These are phyloP conservation scores for Agapetus fuscipes DNA, from an alignment of 2,888 invertebrate genomes.

Conservation along the genomic window DNA sequence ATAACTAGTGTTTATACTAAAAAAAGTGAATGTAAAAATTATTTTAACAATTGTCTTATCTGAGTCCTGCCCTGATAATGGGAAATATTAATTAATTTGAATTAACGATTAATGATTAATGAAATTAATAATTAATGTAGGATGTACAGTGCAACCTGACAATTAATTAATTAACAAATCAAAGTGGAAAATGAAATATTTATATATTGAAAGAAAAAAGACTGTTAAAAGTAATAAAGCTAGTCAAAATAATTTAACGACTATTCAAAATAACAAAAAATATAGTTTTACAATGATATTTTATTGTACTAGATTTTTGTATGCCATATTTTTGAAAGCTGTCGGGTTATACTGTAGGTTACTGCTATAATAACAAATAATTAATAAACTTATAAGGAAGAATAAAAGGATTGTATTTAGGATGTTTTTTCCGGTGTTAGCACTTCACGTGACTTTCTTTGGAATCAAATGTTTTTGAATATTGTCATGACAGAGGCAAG, in stretches of 20 bases:
- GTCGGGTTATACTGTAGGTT: not conserved
- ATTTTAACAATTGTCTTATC: constrained; percentile 23
- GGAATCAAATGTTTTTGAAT: constrained; percentile 4
- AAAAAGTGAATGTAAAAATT: constrained; percentile 19
- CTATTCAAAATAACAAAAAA: not conserved
- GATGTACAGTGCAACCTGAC: not conserved
- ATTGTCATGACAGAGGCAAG: constrained; percentile 9
- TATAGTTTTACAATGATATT: not conserved
- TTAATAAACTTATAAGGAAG: too few relatives aligned
- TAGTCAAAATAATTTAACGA: not conserved
- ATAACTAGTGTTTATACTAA: constrained; percentile 5
- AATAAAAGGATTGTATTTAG: too few relatives aligned
- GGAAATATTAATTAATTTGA: too few relatives aligned
- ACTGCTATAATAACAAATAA: too few relatives aligned
- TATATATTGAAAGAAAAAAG: not conserved
- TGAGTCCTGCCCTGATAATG: not conserved
- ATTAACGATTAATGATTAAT: too few relatives aligned
- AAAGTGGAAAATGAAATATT: not conserved
- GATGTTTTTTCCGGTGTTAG: too few relatives aligned
- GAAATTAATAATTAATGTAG: not conserved
- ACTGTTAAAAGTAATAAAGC: not conserved
- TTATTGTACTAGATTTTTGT: not conserved
- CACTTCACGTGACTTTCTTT: too few relatives aligned
- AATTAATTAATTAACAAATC: too few relatives aligned
- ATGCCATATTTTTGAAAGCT: not conserved